Evolutionary conservation across 2,888 invertebrate species (phyloP), one percentile per base, ranked within the genome.

Genomic region (Andricus quercusramuli): DNA sequence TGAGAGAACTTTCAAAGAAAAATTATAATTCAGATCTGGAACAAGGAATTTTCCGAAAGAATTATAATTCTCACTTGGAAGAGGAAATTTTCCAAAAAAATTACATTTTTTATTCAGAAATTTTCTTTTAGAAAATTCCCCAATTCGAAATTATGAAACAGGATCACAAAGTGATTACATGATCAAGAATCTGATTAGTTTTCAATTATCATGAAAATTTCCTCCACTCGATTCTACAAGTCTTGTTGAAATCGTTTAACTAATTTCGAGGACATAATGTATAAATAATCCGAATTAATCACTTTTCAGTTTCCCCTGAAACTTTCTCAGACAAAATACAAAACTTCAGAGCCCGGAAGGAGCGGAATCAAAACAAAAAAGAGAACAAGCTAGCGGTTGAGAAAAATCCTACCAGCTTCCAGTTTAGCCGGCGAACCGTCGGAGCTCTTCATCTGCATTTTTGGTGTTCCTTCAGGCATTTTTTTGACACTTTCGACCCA

Each of bases 381-480:
- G 41, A 77, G 70, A 74, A 82, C 47, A 56, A 25, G 13, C 15
- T 25, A 29, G 5, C 15, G 22, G 66, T 64, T 67, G 41, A 66
- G 66, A 68, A 70, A 70, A 68, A 51, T 78, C 90, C 86, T 91
- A 91, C 91, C 91, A 87, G 89, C 85, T 84, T 91, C 88, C 78
- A 88, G 85, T 56, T 86, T 86, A 78, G 86, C 89, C 84, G 89
- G 87, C 80, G 89, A 88, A 78, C 88, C 88, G 80, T 89, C 89
- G 81, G 84, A 82, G 78, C 84, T 83, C 68, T 84, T 87, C 83
- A 86, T 89, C 81, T 85, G 87, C 80, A 88, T 88, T 84, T 90
- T 89, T 79, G 87, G 86, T 79, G 89, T 85, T 85, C 88, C 88
- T 82, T 90, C 91, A 85, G 88, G 90, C 91, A 91, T 91, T 83